Conservation (phyloP, 2,113 vertebrate genomes). For the Shinisaurus crocodilurus region DNA sequence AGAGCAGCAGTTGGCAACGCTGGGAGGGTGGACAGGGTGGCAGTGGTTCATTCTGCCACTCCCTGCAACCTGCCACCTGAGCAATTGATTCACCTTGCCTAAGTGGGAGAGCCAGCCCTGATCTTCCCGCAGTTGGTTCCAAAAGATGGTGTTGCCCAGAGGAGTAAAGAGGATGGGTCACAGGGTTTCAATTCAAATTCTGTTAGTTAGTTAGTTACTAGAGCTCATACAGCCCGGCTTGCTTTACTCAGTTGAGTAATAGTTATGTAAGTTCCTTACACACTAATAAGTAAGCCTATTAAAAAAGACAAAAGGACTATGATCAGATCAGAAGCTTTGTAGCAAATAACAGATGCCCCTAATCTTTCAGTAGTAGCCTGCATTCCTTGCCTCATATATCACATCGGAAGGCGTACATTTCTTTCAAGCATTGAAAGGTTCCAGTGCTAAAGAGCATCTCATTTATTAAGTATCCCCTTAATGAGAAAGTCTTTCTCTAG, state of each 20-base stretch:
- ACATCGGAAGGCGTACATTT: neutral
- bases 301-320: neutral
- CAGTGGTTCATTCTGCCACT: too few species aligned
- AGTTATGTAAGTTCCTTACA: neutral
- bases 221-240: neutral
- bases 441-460: neutral
- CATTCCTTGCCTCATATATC: neutral
- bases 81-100: too few species aligned
- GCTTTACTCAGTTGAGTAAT: neutral
- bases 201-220: neutral
- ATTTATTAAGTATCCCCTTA: slow-evolving; percentile 6
- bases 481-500: neutral
- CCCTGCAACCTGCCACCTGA: too few species aligned
- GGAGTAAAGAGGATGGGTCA: neutral
- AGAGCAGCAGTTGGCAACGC: too few species aligned
- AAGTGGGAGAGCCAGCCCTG: too few species aligned
- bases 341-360: neutral
- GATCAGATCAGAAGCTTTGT: neutral
- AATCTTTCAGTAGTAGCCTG: neutral
- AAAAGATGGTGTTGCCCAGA: neutral
- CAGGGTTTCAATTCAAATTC: neutral
- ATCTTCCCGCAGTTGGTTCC: too few species aligned
- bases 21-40: too few species aligned
- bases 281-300: neutral
- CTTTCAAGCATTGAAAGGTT: neutral